Evolutionary conservation across 2,797 vertebrate genomes (phyloP).

Genomic region (Aulostomus chinensis): DNA sequence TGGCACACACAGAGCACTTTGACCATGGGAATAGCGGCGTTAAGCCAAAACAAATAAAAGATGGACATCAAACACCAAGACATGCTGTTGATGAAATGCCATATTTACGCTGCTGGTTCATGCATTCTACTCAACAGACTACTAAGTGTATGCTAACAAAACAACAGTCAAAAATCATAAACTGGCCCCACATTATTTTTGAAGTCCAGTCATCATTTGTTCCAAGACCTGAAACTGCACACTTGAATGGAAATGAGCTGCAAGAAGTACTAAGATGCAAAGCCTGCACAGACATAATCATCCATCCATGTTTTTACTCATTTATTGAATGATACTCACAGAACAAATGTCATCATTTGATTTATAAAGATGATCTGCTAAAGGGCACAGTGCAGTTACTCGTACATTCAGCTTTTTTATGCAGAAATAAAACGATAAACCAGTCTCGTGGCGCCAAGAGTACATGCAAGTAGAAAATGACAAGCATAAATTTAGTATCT

Average conservation of each 20-base stretch:
- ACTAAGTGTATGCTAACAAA: background rate
- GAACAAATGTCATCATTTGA: slow-evolving; percentile 22
- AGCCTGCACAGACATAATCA: background rate
- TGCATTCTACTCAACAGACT: slow-evolving; percentile 1
- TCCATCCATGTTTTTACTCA: slow-evolving; percentile 18
- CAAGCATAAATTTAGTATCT: slow-evolving; percentile 56
- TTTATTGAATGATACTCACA: slow-evolving; percentile 4
- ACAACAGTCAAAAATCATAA: too few relatives aligned
- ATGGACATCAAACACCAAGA: slow-evolving; percentile 45
- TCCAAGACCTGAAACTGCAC: slow-evolving; percentile 12
- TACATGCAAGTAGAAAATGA: too few relatives aligned
- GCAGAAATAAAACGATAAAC: slow-evolving; percentile 32
- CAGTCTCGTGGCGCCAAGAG: too few relatives aligned
- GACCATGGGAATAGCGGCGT: slow-evolving; percentile 61
- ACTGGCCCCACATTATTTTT: background rate
- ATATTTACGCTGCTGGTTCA: slow-evolving; percentile 10
- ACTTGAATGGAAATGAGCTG: slow-evolving; percentile 9
- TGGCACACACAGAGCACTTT: slow-evolving; percentile 53
- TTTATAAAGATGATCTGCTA: slow-evolving; percentile 13
- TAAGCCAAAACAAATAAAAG: slow-evolving; percentile 49
- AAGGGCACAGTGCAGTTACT: slow-evolving; percentile 24
- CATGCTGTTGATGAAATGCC: slow-evolving; percentile 13
- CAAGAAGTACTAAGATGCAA: slow-evolving; percentile 3
- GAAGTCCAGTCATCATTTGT: too few relatives aligned
- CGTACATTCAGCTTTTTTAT: slow-evolving; percentile 17